A percentile compares a stretch with the other conserved stretches of the same genome.
Conservation (phyloP, 2,113 vertebrate genomes). For the Megalops atlanticus region DNA sequence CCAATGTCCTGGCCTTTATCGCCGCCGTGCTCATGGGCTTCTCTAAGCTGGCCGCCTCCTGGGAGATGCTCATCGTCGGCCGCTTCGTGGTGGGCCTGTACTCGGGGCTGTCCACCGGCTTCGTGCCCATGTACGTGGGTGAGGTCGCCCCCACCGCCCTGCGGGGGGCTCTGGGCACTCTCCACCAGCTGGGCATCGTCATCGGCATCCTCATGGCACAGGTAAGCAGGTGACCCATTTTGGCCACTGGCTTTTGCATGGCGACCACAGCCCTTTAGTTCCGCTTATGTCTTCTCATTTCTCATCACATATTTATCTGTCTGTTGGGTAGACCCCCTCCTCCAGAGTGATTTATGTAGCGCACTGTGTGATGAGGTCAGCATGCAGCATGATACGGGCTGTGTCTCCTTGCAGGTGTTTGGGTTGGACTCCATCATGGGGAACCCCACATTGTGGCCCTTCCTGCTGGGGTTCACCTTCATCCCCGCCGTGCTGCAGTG, state of each 20-base stretch:
- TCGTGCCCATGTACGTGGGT: conserved; percentile 93
- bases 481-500: conserved; percentile 85
- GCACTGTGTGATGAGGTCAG: too few relatives aligned
- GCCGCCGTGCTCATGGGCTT: conserved; percentile 88
- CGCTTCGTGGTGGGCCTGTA: conserved; percentile 90
- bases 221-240: conserved; percentile 58
- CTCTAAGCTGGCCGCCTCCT: conserved; percentile 87
- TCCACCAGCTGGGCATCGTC: conserved; percentile 93
- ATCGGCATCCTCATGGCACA: conserved; percentile 91
- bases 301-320: too few relatives aligned
- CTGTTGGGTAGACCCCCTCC: too few relatives aligned
- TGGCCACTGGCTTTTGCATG: too few relatives aligned
- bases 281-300: too few relatives aligned
- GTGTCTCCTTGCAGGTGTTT: conserved; percentile 73
- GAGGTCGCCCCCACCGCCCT: conserved; percentile 89
- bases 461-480: conserved; percentile 84
- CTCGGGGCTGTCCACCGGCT: conserved; percentile 90
- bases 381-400: too few relatives aligned
- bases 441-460: conserved; percentile 80
- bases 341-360: too few relatives aligned
- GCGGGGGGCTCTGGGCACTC: conserved; percentile 87
- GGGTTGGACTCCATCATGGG: conserved; percentile 90
- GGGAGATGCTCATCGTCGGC: conserved; percentile 91
- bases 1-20: conserved; percentile 81
- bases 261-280: too few relatives aligned